phyloP scores from a whole-genome alignment of 2,113 vertebrate species.

The Sardina pilchardus region DNA sequence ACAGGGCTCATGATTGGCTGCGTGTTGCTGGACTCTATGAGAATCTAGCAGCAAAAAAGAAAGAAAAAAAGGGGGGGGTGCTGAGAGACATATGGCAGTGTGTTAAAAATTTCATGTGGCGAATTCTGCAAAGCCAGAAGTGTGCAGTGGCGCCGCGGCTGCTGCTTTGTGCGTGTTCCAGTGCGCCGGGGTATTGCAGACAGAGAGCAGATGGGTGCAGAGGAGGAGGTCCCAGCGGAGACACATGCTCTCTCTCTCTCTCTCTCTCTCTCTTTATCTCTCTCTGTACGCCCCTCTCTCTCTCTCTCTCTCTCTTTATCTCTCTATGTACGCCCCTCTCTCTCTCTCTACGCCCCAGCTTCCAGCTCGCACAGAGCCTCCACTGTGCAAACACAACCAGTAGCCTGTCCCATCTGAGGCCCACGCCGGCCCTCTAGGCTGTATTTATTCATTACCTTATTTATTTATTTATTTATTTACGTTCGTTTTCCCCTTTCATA shows the following conservation, averaged over 20 bases:
- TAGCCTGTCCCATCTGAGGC: background rate
- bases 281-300: too few relatives aligned
- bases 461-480: background rate
- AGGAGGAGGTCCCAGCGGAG: background rate
- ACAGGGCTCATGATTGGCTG: background rate
- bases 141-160: background rate
- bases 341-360: background rate
- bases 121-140: background rate
- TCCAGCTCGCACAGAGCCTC: background rate
- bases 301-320: too few relatives aligned
- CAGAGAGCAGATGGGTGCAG: slow-evolving; percentile 6
- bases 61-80: background rate
- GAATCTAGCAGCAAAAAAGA: background rate
- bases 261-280: too few relatives aligned
- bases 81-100: background rate
- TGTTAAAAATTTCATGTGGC: background rate
- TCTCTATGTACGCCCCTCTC: too few relatives aligned
- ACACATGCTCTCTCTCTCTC: background rate
- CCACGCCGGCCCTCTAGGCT: background rate
- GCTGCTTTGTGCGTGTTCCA: background rate
- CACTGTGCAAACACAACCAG: background rate
- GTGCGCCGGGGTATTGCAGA: background rate
- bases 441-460: background rate
- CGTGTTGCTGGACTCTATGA: background rate
- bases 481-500: background rate